phyloP scores from a whole-genome alignment of 2,797 vertebrate species.

The Enteromius argenteus region DNA sequence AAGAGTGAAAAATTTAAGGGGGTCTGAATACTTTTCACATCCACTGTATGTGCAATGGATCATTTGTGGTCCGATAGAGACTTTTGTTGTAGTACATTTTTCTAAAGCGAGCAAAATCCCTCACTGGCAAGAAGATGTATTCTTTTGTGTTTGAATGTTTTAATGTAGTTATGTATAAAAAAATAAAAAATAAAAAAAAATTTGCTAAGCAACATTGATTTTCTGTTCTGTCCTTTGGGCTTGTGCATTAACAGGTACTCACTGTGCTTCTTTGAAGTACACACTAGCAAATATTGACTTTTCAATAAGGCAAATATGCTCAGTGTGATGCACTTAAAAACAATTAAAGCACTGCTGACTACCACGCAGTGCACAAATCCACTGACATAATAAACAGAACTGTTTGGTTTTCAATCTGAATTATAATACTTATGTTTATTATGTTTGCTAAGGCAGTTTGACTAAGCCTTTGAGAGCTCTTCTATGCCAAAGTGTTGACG shows the following conservation, averaged over 20 bases:
- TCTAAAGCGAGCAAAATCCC: neutral
- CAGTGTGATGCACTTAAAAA: neutral
- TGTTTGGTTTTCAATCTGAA: slow-evolving; percentile 9
- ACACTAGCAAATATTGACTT: slow-evolving; percentile 5
- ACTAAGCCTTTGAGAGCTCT: neutral
- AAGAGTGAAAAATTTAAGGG: too few species aligned
- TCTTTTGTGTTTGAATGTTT: neutral
- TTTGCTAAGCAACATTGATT: neutral
- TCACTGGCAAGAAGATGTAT: neutral
- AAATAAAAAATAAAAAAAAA: neutral
- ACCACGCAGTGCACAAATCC: slow-evolving; percentile 1
- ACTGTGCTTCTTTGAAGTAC: slow-evolving; percentile 5
- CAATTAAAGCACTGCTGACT: neutral
- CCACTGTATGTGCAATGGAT: neutral
- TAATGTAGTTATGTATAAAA: neutral
- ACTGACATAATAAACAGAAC: slow-evolving; percentile 5
- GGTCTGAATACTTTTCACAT: too few species aligned
- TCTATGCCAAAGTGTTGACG: neutral
- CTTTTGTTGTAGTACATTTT: neutral
- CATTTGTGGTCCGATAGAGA: neutral
- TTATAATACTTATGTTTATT: neutral
- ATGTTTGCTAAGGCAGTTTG: neutral
- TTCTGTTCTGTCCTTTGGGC: slow-evolving; percentile 2
- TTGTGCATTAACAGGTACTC: neutral
- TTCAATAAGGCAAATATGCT: neutral